Evolutionary conservation across 2,888 invertebrate species (phyloP).

Genomic region (Erebia ligea): DNA sequence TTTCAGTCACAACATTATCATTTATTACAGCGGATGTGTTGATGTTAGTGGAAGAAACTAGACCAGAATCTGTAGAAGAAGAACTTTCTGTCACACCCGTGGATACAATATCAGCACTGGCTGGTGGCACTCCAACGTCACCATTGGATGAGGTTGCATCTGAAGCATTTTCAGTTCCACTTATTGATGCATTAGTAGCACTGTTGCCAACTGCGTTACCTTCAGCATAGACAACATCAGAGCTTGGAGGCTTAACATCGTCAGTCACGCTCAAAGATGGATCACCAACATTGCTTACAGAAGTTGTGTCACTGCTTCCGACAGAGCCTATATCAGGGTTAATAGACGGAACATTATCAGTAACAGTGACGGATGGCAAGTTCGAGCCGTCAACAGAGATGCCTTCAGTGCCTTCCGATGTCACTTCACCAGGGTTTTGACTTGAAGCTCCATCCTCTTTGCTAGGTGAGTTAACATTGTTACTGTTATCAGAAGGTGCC

Average conservation of each 20-base stretch:
- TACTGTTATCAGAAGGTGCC: neutral
- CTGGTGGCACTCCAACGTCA: conserved; percentile 4
- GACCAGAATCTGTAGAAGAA: neutral
- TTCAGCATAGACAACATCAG: conserved; percentile 5
- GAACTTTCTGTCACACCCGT: conserved; percentile 5
- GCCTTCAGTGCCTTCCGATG: neutral
- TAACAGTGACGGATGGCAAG: neutral
- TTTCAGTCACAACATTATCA: neutral
- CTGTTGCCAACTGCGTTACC: neutral
- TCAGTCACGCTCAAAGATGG: neutral
- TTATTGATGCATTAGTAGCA: neutral
- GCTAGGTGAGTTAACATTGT: neutral
- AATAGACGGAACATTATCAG: neutral
- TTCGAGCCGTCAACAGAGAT: neutral
- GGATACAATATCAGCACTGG: conserved; percentile 6
- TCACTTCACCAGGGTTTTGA: neutral
- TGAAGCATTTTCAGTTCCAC: neutral
- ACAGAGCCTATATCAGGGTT: neutral
- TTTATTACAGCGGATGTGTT: neutral
- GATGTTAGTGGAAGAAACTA: neutral
- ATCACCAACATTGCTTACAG: neutral
- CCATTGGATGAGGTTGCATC: neutral
- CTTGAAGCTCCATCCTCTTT: neutral
- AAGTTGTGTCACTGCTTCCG: neutral
- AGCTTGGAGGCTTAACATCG: neutral